phyloP scores from a whole-genome alignment of 2,888 invertebrate genomes.

The Liposcelis brunnea region DNA sequence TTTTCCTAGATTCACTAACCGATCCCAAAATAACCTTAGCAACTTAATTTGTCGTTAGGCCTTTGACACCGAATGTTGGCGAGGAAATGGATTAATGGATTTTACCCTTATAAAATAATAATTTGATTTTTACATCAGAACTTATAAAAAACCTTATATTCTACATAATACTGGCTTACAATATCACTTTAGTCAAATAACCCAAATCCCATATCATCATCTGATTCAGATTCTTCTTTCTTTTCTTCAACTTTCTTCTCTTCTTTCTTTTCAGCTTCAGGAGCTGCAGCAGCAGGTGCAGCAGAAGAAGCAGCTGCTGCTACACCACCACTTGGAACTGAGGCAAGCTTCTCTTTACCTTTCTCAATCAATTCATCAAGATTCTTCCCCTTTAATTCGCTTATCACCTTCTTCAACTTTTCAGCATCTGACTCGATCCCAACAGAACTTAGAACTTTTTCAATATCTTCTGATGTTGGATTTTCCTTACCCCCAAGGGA shows the following conservation, averaged over 20 bases:
- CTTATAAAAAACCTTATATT: too few species aligned
- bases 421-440: slow-evolving; percentile 85
- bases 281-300: slow-evolving; percentile 20
- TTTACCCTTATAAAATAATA: too few species aligned
- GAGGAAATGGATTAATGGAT: too few species aligned
- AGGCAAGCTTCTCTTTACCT: slow-evolving; percentile 47
- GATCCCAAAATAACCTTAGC: too few species aligned
- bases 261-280: slow-evolving; percentile 37
- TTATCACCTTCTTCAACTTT: slow-evolving; percentile 69
- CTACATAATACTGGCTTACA: too few species aligned
- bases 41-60: too few species aligned
- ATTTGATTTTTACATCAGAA: too few species aligned
- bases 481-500: slow-evolving; percentile 77
- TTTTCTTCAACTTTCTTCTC: slow-evolving; percentile 59
- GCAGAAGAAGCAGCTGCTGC: slow-evolving; percentile 49
- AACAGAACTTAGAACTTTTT: slow-evolving; percentile 90
- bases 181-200: slow-evolving; percentile 55
- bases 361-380: slow-evolving; percentile 75
- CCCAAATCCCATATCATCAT: slow-evolving; percentile 97
- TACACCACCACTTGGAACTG: slow-evolving; percentile 77
- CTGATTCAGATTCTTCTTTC: slow-evolving; percentile 76
- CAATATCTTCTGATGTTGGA: slow-evolving; percentile 68
- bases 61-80: too few species aligned
- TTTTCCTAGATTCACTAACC: too few species aligned
- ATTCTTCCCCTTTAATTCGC: slow-evolving; percentile 77